phyloP scores from a whole-genome alignment of 2,113 vertebrate genomes.

The Cyprinodon brontotheroides region DNA sequence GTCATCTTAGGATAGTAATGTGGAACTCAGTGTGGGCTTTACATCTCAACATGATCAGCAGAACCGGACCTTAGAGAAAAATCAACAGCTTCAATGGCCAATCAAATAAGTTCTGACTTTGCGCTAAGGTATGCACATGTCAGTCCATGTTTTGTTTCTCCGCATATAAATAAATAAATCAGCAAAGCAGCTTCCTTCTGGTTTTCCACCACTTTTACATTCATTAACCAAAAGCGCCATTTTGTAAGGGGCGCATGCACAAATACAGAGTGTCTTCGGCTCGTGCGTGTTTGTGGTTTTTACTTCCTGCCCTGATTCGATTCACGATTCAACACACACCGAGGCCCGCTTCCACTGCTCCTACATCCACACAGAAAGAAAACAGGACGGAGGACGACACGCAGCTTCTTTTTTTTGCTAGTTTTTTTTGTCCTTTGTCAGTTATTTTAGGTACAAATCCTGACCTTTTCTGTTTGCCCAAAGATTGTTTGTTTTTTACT shows the following conservation, averaged over 20 bases:
- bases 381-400: slow-evolving; percentile 30
- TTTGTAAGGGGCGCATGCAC: too few species aligned
- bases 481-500: background rate
- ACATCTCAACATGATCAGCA: too few species aligned
- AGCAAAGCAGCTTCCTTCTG: background rate
- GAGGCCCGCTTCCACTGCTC: background rate
- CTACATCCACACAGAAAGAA: background rate
- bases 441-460: slow-evolving; percentile 10
- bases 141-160: background rate
- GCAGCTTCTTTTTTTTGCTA: background rate
- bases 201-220: too few species aligned
- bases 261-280: slow-evolving; percentile 12
- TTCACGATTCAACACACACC: slow-evolving; percentile 25
- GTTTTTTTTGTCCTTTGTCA: background rate
- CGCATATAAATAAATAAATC: background rate
- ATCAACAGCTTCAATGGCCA: background rate
- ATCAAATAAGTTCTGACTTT: too few species aligned
- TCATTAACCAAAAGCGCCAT: too few species aligned
- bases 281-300: slow-evolving; percentile 10
- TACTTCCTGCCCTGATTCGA: slow-evolving; percentile 23
- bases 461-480: background rate
- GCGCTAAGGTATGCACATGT: background rate
- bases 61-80: too few species aligned
- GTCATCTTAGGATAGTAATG: background rate
- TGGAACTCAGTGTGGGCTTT: background rate